phyloP scores from a whole-genome alignment of 2,888 invertebrate genomes.

The Melipona bicolor region DNA sequence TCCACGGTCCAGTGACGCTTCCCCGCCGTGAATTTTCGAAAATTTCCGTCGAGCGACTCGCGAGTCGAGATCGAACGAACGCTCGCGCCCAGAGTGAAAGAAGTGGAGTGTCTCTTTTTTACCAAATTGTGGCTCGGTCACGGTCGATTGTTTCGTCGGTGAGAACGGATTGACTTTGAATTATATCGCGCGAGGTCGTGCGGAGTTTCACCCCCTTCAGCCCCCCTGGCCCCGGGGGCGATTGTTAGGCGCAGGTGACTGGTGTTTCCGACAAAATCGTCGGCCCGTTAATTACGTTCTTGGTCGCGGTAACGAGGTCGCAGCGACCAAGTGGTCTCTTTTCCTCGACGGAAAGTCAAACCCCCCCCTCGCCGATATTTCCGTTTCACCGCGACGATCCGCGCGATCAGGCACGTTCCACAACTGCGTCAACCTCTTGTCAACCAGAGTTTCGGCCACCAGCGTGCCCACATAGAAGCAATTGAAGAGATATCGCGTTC shows the following conservation, averaged over 20 bases:
- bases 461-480: background rate
- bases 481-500: too few species aligned
- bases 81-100: too few species aligned
- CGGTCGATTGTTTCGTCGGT: too few species aligned
- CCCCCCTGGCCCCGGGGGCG: too few species aligned
- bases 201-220: background rate
- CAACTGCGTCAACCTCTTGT: background rate
- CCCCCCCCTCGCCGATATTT: too few species aligned
- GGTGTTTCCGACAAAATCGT: constrained; percentile 24
- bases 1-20: background rate
- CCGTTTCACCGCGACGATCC: background rate
- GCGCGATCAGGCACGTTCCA: constrained; percentile 5
- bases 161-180: background rate
- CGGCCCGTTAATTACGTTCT: constrained; percentile 40
- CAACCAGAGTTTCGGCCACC: background rate
- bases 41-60: too few species aligned
- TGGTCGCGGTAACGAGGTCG: constrained; percentile 24
- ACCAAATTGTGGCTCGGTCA: background rate
- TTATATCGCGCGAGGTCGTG: background rate
- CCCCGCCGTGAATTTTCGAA: background rate
- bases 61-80: too few species aligned
- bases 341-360: background rate
- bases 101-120: background rate
- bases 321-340: constrained; percentile 5
- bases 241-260: constrained; percentile 4